phyloP scores from a whole-genome alignment of 1,140 invertebrate species.

The Formica selysi region DNA sequence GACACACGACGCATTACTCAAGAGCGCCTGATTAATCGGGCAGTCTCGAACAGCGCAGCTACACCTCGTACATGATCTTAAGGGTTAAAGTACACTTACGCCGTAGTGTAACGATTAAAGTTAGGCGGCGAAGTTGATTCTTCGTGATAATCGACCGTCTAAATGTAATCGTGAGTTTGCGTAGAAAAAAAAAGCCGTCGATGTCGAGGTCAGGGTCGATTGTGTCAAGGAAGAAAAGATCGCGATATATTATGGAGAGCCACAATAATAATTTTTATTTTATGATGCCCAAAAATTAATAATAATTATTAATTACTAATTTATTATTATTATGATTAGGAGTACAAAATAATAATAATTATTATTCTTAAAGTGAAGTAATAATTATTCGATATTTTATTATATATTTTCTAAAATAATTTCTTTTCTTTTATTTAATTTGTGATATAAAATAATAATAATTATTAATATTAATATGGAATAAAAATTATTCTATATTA shows the following conservation, averaged over 20 bases:
- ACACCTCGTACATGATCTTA: conserved; percentile 84
- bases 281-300: neutral
- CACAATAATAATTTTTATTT: neutral
- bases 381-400: too few species aligned
- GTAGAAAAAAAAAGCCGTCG: neutral
- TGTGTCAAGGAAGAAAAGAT: neutral
- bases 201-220: neutral
- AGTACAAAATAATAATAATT: too few species aligned
- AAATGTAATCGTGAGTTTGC: neutral
- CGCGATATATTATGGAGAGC: neutral
- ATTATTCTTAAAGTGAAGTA: too few species aligned
- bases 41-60: conserved; percentile 80
- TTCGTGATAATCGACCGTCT: conserved; percentile 14
- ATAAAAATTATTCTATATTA: neutral
- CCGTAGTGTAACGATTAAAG: conserved; percentile 61
- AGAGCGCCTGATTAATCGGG: conserved; percentile 72
- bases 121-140: conserved; percentile 19
- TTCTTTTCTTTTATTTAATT: too few species aligned
- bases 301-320: too few species aligned
- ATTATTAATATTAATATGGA: neutral
- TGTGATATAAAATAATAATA: too few species aligned
- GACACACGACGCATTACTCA: conserved; percentile 60
- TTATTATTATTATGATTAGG: too few species aligned
- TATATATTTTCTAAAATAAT: too few species aligned
- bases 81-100: conserved; percentile 77